Conservation (phyloP, 2,797 vertebrate genomes). For the Gadopsis marmoratus region DNA sequence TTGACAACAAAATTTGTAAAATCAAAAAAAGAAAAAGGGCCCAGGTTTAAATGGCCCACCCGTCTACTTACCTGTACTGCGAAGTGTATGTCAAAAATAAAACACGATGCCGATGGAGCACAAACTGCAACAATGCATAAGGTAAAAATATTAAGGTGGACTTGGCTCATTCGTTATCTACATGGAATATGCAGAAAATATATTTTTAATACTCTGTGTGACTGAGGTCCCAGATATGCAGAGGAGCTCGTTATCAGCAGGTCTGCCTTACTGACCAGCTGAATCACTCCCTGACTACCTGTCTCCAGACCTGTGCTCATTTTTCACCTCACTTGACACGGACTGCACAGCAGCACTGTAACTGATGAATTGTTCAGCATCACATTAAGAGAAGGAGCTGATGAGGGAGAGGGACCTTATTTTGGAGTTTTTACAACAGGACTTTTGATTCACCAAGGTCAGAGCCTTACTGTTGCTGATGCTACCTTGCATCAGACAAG, state of each 20-base stretch:
- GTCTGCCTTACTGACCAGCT: conserved; percentile 43
- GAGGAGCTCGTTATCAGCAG: conserved; percentile 51
- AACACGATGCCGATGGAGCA: not conserved
- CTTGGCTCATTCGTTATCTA: conserved; percentile 27
- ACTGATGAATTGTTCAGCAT: conserved; percentile 45
- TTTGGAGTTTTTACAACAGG: not conserved
- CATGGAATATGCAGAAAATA: conserved; percentile 14
- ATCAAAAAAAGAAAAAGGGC: too few relatives aligned
- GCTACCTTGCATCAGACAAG: conserved; percentile 2
- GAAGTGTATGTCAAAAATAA: not conserved
- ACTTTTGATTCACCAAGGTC: conserved; percentile 26
- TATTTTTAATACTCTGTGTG: conserved; percentile 13
- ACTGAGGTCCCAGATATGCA: conserved; percentile 41
- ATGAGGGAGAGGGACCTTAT: conserved; percentile 8
- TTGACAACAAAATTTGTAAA: too few relatives aligned
- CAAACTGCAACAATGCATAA: not conserved
- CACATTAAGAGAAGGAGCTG: conserved; percentile 20
- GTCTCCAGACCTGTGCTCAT: conserved; percentile 26
- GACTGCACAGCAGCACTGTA: conserved; percentile 31
- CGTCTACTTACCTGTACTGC: not conserved
- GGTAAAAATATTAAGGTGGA: conserved; percentile 25
- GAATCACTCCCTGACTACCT: conserved; percentile 32
- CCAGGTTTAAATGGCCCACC: too few relatives aligned
- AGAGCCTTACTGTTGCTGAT: not conserved
- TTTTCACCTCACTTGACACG: conserved; percentile 48